Base-by-base conservation (phyloP, 2,888 invertebrate genomes). In the Carpatolechia fugitivella region DNA sequence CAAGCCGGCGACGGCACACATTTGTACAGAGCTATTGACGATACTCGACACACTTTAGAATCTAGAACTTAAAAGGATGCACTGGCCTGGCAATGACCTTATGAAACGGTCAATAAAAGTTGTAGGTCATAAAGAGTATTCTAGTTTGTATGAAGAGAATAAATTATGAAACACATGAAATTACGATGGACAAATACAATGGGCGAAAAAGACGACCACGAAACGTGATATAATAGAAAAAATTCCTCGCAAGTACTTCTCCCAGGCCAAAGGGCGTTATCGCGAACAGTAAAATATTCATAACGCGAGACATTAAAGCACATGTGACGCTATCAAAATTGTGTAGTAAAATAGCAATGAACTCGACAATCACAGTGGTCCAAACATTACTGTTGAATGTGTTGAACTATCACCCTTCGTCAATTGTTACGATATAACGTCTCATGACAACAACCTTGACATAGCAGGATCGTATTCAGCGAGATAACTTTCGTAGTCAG, bases 1-100 rank as follows among this genome's bases (percentile, higher is more conserved):
- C 57, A 55, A 44, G 38, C 44, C 47, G 46, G 20, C 56, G 49
- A 48, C 40, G 47, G 36, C 57, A 10, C 35, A 55, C 52, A 52
- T 44, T 14, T 47, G 49, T 5, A 33, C 47, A 40, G 5, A 52
- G 33, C 11, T 20, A 38, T 46, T 54, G 47, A 24, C 36, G 8
- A 33, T 33, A 40, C 16, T 16, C 41, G 41, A 48, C 30, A 29
- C 16, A 40, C 16, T 29, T 29, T 48, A 48, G 0, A 47, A 47
- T 14, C 31, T n/a, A 41, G 18, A 41, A 16, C 4, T 41, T 16
- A 41, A 41, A 41, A 41, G 40, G 20, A 38, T 16, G 14, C 48
- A 33, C 10, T 16, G 51, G 24, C 51, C 10, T 16, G 51, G 24
- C 51, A 38, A 40, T 51, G 38, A 29, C 38, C 38, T 20, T 7